phyloP scores from a whole-genome alignment of 1,140 invertebrate genomes.

The Diuraphis noxia region DNA sequence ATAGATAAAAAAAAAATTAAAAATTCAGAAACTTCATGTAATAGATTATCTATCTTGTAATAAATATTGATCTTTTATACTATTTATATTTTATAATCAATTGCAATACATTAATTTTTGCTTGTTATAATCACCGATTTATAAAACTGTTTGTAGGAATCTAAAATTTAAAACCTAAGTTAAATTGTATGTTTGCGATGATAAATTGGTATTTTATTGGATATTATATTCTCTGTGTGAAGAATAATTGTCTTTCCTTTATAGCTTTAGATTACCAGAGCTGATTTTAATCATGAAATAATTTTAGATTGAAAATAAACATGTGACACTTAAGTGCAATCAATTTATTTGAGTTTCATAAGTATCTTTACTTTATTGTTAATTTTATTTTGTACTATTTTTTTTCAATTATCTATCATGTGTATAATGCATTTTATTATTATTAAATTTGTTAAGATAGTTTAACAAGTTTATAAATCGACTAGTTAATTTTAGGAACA shows the following conservation, averaged over 20 bases:
- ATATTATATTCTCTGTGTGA: background rate
- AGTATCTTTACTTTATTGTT: background rate
- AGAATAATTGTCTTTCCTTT: background rate
- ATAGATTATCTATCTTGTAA: no score
- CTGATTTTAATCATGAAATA: background rate
- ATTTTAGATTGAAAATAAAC: background rate
- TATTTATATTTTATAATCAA: background rate
- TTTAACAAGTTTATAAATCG: background rate
- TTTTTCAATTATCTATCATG: background rate
- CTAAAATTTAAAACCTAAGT: background rate
- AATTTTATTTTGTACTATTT: background rate
- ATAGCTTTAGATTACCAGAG: background rate
- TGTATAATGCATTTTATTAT: background rate
- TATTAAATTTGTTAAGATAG: background rate
- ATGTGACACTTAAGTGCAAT: background rate
- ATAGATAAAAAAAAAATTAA: background rate
- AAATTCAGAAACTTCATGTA: no score
- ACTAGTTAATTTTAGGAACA: background rate
- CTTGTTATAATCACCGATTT: background rate
- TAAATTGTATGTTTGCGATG: background rate
- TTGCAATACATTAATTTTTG: background rate
- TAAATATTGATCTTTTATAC: background rate
- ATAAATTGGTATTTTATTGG: background rate
- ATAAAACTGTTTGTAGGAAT: background rate
- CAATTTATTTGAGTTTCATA: background rate